Evolutionary conservation across 2,113 vertebrate species (phyloP).

Genomic region (Struthio camelus): DNA sequence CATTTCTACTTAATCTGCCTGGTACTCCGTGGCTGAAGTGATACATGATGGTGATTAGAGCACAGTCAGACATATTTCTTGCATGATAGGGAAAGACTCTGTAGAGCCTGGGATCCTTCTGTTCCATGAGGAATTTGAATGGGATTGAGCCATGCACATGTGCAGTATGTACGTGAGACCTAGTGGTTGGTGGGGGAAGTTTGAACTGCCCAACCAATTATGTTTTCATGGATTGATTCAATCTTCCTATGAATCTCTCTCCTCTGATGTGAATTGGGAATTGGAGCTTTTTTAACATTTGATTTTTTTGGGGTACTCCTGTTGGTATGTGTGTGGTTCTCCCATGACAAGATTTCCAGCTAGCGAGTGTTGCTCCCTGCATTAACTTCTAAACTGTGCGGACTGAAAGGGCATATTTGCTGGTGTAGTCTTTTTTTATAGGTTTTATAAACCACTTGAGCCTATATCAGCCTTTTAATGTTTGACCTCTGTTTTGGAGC

Average conservation of each 20-base stretch:
- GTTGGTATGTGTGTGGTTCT: constrained; percentile 69
- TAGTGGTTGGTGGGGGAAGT: constrained; percentile 58
- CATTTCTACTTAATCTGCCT: constrained; percentile 75
- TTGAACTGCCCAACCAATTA: constrained; percentile 61
- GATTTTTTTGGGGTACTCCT: constrained; percentile 74
- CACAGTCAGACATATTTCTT: constrained; percentile 73
- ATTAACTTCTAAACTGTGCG: constrained; percentile 70
- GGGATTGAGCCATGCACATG: constrained; percentile 60
- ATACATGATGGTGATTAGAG: constrained; percentile 72
- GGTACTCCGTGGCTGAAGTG: constrained; percentile 72
- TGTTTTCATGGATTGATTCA: constrained; percentile 62
- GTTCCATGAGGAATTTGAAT: constrained; percentile 70
- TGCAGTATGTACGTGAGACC: constrained; percentile 57
- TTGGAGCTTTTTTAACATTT: constrained; percentile 73
- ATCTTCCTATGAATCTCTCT: constrained; percentile 65
- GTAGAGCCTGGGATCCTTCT: constrained; percentile 64
- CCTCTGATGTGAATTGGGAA: constrained; percentile 69
- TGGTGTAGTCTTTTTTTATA: constrained; percentile 83
- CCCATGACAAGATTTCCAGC: constrained; percentile 72
- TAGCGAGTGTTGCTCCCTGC: constrained; percentile 69
- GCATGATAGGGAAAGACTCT: constrained; percentile 74
- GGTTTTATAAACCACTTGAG: constrained; percentile 86
- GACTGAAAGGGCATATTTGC: constrained; percentile 73
- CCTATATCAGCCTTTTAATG: constrained; percentile 80
- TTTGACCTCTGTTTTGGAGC: constrained; percentile 72